Base-by-base conservation (phyloP, 1,140 invertebrate genomes). In the Rhopalosiphum maidis region DNA sequence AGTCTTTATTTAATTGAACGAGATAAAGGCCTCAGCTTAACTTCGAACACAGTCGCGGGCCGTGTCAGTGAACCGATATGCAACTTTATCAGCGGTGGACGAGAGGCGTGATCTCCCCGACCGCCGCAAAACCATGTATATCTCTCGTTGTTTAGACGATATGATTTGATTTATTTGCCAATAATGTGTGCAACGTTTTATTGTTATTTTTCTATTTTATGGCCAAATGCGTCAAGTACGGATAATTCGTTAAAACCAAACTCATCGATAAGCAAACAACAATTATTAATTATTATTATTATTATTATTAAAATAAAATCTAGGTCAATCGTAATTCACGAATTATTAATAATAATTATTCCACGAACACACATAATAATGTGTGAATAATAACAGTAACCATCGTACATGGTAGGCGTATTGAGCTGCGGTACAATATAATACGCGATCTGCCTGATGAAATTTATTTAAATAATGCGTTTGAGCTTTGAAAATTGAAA, bases 381-480 rank as follows among this genome's bases (percentile, higher is more conserved):
- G 55, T 60, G 55, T 60, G 30, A 60, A 60, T 60, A 60, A 30
- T 60, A 60, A 60, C 30, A n/a, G 60, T 77, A n/a, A n/a, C 30
- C 60, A 77, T 77, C 15, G 60, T 77, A 77, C 30, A 77, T 18
- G 4, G 60, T 77, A 77, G 30, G 60, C 60, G 60, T 68, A 68
- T 68, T 11, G 60, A 77, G 30, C 30, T n/a, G 30, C 60, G 9
- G 5, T 30, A n/a, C 9, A 21, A 77, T 77, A 77, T 68, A 83
- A 51, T 51, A 3, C 37, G 25, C 4, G 83, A 86, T 86, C 30
- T n/a, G 25, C 25, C 30, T 30, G 30, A n/a, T 51, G 9, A 88
- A 54, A 88, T 88, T 35, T 86, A 46, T 86, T 46, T 85, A 48
- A 46, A 48, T 43, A 90, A 90, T 43, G 37, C 89, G n/a, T 89